Base-by-base conservation (phyloP, 2,888 invertebrate species). In the Agrypnus murinus region DNA sequence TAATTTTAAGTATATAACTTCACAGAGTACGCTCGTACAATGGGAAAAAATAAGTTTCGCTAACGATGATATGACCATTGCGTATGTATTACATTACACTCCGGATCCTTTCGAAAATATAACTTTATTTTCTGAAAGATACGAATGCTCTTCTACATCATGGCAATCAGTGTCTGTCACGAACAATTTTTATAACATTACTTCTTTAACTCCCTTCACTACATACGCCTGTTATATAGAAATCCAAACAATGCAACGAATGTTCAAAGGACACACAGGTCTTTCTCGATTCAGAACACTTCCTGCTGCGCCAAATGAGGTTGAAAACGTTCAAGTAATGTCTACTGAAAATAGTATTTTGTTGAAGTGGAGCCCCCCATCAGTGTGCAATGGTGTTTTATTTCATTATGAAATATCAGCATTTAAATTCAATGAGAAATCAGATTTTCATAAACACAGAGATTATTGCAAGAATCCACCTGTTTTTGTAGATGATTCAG, bases 141-240 rank as follows among this genome's bases (percentile, higher is more conserved):
- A 81, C 17, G 76, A 73, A 3, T 86, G 85, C 73, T 75, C 74
- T 10, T 72, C 64, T 6, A 75, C 77, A 25, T 77, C 76, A 2
- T 85, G 84, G 84, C 68, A 77, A 48, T 79, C 78, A 50, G 62
- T 77, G 32, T 77, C 78, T 59, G 72, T 80, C 25, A 62, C 73
- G 14, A 78, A 77, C 10, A 81, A 78, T 60, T 74, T 73, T 6
- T 67, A 73, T 1, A 58, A 76, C n/a, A 78, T 90, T 15, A 79
- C 84, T 0, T 84, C 87, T 48, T 84, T 95, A n/a, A 86, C 89
- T 69, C 91, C 92, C 0, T 90, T 88, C 82, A 92, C 93, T 0
- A 87, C 87, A 48, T 96, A 96, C 82, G 92, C 91, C 0, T 89
- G 90, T 67, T 92, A 93, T 80, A 89, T 96, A 9, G 90, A 92